These are phyloP conservation scores for Bradypodion pumilum DNA, from an alignment of 2,797 vertebrate species.

Conservation along the genomic window DNA sequence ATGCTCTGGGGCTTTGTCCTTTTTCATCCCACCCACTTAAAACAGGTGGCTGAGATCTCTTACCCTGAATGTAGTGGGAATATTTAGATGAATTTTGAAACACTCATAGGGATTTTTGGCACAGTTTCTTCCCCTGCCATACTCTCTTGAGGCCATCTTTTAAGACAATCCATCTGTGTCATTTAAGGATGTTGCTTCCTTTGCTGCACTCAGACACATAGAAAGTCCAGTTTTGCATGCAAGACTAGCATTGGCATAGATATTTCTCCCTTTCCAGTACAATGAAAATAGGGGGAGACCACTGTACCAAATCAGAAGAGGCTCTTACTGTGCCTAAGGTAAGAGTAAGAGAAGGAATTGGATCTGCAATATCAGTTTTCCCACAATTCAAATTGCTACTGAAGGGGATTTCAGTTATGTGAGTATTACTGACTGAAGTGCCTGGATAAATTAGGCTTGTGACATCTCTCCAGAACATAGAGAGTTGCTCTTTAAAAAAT, in stretches of 20 bases:
- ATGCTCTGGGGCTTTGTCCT: constrained; percentile 22
- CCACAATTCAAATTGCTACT: not conserved
- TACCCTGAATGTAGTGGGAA: constrained; percentile 12
- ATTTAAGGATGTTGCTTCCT: not conserved
- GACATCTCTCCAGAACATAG: not conserved
- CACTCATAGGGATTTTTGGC: not conserved
- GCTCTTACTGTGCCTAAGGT: not conserved
- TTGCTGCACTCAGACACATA: not conserved
- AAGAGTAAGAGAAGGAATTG: not conserved
- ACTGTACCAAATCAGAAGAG: not conserved
- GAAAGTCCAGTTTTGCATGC: not conserved
- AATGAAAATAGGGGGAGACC: too few relatives aligned
- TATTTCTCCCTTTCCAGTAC: not conserved
- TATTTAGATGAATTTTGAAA: constrained; percentile 1
- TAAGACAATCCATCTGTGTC: not conserved
- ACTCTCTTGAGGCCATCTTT: not conserved
- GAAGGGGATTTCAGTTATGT: not conserved
- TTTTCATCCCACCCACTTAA: constrained; percentile 25
- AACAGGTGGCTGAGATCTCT: constrained; percentile 22
- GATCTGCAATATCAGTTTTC: not conserved
- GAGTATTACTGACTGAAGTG: too few relatives aligned
- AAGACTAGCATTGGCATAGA: not conserved
- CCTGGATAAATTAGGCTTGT: not conserved
- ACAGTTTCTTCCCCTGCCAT: not conserved
- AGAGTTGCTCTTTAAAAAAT: not conserved